Evolutionary conservation across 2,113 vertebrate species (phyloP).

Genomic region (Okapia johnstoni): DNA sequence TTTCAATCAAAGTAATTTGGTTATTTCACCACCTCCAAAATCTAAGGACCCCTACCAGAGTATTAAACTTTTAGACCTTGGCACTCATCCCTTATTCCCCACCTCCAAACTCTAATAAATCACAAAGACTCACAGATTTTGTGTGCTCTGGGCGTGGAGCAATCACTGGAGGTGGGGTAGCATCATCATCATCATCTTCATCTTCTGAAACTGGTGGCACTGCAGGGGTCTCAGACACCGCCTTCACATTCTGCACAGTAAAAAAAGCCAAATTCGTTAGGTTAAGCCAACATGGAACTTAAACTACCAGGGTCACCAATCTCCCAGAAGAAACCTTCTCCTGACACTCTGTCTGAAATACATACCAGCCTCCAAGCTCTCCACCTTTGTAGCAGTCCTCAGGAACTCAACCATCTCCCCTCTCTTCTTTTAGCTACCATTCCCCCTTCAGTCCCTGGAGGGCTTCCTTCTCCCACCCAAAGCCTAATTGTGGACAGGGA

Average conservation of each 20-base stretch:
- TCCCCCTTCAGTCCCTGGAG: background rate
- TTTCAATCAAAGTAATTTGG: background rate
- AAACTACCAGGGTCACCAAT: background rate
- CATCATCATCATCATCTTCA: conserved; percentile 92
- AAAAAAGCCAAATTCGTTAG: background rate
- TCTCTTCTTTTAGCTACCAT: background rate
- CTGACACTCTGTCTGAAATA: background rate
- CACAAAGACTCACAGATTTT: conserved; percentile 90
- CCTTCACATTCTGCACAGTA: conserved; percentile 85
- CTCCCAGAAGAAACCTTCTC: background rate
- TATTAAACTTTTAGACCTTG: background rate
- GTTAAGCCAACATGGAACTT: background rate
- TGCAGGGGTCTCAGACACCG: conserved; percentile 90
- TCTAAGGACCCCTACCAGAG: background rate
- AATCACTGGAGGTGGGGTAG: conserved; percentile 90
- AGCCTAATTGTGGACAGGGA: background rate
- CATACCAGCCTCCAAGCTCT: background rate
- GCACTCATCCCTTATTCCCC: background rate
- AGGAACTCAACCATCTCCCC: background rate
- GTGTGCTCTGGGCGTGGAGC: conserved; percentile 96
- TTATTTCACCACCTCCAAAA: background rate
- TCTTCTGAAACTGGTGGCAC: conserved; percentile 93
- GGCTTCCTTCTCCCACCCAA: background rate
- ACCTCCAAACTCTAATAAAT: background rate
- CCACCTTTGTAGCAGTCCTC: background rate